A percentile compares a stretch with the other conserved stretches of the same genome.
Evolutionary conservation across 2,113 vertebrate species (phyloP).

Genomic region (Sphyrna mokarran): DNA sequence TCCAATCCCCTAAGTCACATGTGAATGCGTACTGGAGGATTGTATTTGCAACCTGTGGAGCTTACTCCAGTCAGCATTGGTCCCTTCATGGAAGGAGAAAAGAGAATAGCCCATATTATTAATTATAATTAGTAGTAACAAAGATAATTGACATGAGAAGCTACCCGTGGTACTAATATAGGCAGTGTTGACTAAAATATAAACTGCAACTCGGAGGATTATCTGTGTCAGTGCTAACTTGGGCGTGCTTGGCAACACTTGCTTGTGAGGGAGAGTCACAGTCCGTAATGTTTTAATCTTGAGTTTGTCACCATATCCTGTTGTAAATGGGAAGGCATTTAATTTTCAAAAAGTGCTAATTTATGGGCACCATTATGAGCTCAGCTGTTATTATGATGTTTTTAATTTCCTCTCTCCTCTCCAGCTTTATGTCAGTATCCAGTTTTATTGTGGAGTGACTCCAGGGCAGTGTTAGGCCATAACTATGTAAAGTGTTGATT

Average conservation of each 20-base stretch:
- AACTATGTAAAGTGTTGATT: conserved; percentile 9
- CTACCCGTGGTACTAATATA: not conserved
- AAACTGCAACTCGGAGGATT: not conserved
- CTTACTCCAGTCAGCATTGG: not conserved
- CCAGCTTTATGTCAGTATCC: not conserved
- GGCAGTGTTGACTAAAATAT: not conserved
- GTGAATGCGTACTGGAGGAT: not conserved
- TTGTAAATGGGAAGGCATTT: conserved; percentile 3
- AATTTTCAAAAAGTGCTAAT: not conserved
- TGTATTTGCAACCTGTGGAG: not conserved
- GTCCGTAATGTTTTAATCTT: not conserved
- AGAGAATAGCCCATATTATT: not conserved
- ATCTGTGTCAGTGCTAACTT: not conserved
- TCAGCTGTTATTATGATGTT: not conserved
- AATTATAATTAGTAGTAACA: not conserved
- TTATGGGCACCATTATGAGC: conserved; percentile 16
- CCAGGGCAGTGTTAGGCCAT: not conserved
- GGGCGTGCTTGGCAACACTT: not conserved
- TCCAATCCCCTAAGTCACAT: no score
- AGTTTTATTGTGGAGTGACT: not conserved
- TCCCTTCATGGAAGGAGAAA: not conserved
- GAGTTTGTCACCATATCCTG: not conserved
- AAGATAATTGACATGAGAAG: not conserved
- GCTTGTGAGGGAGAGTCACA: no score
- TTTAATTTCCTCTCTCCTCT: conserved; percentile 17